phyloP scores from a whole-genome alignment of 2,113 vertebrate species.

The Semicossyphus pulcher region DNA sequence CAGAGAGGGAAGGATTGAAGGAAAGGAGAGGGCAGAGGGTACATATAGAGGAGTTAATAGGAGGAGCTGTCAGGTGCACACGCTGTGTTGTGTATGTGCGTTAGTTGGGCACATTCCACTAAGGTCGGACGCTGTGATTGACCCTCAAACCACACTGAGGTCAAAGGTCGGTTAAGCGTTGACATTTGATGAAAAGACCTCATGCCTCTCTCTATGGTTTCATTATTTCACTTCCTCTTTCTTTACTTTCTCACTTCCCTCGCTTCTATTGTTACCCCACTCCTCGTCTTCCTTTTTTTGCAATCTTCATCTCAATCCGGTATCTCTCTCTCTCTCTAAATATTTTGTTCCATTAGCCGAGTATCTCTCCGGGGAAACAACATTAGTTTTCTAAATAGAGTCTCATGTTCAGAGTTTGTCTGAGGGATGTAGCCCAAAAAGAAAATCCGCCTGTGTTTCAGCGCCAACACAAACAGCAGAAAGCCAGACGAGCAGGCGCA shows the following conservation, averaged over 20 bases:
- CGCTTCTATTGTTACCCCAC: background rate
- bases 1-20: conserved; percentile 1
- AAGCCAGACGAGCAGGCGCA: conserved; percentile 51
- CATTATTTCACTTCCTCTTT: conserved; percentile 29
- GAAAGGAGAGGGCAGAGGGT: background rate
- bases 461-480: conserved; percentile 64
- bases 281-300: background rate
- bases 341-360: conserved; percentile 12
- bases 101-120: conserved; percentile 49
- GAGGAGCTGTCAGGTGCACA: conserved; percentile 23
- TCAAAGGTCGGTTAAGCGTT: conserved; percentile 61
- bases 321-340: conserved; percentile 3
- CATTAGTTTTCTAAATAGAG: conserved; percentile 54
- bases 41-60: conserved; percentile 21
- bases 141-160: conserved; percentile 48
- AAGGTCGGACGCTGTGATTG: conserved; percentile 37
- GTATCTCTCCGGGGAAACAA: conserved; percentile 28
- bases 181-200: conserved; percentile 57
- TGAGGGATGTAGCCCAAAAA: conserved; percentile 38
- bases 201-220: background rate
- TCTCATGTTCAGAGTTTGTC: conserved; percentile 51
- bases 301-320: background rate
- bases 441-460: conserved; percentile 45
- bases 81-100: background rate
- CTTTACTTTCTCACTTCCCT: conserved; percentile 28